Conservation (phyloP, 2,888 invertebrate genomes). For the Drosophila tripunctata region DNA sequence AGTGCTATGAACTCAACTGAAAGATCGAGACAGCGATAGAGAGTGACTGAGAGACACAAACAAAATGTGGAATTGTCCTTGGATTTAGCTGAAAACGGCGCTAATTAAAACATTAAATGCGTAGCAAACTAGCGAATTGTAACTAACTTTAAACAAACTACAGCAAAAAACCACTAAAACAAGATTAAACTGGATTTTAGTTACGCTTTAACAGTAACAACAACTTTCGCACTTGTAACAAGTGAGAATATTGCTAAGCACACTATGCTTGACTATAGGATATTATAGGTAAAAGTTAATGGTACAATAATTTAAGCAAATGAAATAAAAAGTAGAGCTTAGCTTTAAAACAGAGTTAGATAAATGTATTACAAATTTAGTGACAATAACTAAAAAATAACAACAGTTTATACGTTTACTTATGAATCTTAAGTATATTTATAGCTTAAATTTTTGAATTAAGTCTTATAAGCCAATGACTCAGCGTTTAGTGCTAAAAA, state of each 20-base stretch:
- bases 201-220: conserved; percentile 36
- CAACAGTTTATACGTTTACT: too few species aligned
- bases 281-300: neutral
- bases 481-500: too few species aligned
- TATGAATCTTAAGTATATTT: too few species aligned
- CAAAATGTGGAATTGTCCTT: conserved; percentile 49
- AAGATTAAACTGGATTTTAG: conserved; percentile 45
- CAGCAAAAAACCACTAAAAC: conserved; percentile 22
- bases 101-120: conserved; percentile 76
- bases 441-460: too few species aligned
- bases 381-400: too few species aligned
- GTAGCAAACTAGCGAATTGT: conserved; percentile 43
- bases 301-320: too few species aligned
- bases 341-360: too few species aligned
- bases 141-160: conserved; percentile 21
- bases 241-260: neutral
- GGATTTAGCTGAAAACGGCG: conserved; percentile 47
- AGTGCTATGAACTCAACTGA: conserved; percentile 41
- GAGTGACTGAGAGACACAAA: neutral
- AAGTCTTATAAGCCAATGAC: too few species aligned
- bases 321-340: too few species aligned
- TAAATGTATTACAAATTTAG: too few species aligned
- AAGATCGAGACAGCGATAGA: conserved; percentile 24
- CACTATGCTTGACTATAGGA: neutral
- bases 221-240: conserved; percentile 34